Conservation (phyloP, 2,797 vertebrate genomes). For the Oreochromis mossambicus region DNA sequence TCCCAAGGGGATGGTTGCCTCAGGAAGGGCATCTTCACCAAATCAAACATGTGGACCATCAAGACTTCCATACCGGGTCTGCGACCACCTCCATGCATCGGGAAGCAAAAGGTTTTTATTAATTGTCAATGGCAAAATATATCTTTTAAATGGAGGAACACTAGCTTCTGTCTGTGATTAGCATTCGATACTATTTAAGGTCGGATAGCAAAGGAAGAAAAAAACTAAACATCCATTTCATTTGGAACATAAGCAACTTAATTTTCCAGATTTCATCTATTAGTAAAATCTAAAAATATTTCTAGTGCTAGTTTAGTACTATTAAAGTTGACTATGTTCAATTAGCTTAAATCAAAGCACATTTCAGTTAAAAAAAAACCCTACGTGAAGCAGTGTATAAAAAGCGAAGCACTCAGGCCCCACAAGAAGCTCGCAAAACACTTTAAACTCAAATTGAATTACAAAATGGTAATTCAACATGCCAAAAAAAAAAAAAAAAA, state of each 20-base stretch:
- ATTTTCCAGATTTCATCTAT: neutral
- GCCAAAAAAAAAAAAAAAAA: neutral
- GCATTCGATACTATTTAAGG: neutral
- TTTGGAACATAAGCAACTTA: neutral
- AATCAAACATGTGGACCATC: neutral
- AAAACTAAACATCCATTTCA: neutral
- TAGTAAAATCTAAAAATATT: neutral
- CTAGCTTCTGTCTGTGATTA: neutral
- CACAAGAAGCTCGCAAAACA: neutral
- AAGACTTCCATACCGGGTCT: neutral
- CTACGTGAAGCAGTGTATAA: neutral
- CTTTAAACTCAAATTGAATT: neutral
- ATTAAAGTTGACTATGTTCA: neutral
- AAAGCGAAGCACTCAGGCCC: neutral
- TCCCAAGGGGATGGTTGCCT: neutral
- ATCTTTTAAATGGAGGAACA: neutral
- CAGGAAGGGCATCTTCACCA: neutral
- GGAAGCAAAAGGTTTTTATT: neutral
- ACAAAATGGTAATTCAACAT: neutral
- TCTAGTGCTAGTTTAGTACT: neutral
- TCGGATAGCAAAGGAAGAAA: neutral
- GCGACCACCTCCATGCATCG: neutral
- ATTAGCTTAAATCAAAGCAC: neutral
- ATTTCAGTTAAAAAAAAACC: accelerated
- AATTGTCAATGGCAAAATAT: neutral